Evolutionary conservation across 2,888 invertebrate genomes (phyloP).

Genomic region (Lissonota sp.): DNA sequence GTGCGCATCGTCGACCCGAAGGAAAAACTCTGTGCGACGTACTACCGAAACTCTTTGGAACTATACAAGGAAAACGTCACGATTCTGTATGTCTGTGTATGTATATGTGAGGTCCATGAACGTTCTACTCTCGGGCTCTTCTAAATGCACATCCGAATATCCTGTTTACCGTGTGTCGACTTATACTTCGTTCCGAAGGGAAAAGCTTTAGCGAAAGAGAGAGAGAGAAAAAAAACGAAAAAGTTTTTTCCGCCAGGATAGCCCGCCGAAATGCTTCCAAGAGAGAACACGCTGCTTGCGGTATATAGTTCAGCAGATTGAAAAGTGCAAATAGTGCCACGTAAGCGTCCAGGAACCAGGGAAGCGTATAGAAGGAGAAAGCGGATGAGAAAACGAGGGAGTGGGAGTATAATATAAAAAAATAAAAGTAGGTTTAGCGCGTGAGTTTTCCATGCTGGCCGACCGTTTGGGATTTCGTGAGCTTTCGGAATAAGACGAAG

Average conservation of each 20-base stretch:
- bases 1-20: constrained; percentile 22
- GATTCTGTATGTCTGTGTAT: not conserved
- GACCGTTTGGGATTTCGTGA: not conserved
- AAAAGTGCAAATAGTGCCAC: constrained; percentile 66
- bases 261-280: not conserved
- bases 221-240: not conserved
- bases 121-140: constrained; percentile 57
- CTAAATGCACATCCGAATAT: constrained; percentile 70
- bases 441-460: constrained; percentile 20
- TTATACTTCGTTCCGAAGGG: constrained; percentile 46
- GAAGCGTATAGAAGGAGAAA: constrained; percentile 20
- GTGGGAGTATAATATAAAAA: constrained; percentile 3
- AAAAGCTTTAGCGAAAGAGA: constrained; percentile 16
- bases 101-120: constrained; percentile 12
- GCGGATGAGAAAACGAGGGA: constrained; percentile 37
- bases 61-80: constrained; percentile 30
- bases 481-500: constrained; percentile 50
- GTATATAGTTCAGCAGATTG: constrained; percentile 60
- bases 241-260: not conserved
- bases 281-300: constrained; percentile 31
- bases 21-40: constrained; percentile 48
- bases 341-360: constrained; percentile 48
- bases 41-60: constrained; percentile 36
- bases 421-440: not conserved
- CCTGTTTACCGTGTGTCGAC: constrained; percentile 68